Conservation (phyloP, 2,797 vertebrate genomes). For the Vultur gryphus region DNA sequence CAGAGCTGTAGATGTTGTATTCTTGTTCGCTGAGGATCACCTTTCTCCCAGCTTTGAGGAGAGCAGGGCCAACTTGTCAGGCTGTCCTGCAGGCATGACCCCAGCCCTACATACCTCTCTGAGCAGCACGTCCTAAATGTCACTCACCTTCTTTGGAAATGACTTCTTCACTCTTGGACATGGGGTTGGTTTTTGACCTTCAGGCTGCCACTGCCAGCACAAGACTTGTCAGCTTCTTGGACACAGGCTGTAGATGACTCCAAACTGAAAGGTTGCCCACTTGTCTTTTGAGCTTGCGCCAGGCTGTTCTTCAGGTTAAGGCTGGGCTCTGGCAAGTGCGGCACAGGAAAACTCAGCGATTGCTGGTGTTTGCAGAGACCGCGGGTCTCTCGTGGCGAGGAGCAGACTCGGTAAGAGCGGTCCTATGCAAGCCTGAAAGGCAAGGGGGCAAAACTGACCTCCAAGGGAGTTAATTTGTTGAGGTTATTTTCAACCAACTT, state of each 20-base stretch:
- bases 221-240: background rate
- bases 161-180: background rate
- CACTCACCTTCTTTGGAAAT: background rate
- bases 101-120: fast-evolving
- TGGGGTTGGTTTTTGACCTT: background rate
- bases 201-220: background rate
- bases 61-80: background rate
- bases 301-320: background rate
- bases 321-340: background rate
- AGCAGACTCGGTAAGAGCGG: fast-evolving
- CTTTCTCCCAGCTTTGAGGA: background rate
- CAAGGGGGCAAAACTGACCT: background rate
- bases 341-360: fast-evolving
- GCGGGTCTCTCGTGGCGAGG: fast-evolving
- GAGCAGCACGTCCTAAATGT: fast-evolving
- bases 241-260: background rate
- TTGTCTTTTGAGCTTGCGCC: background rate
- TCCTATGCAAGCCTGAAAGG: background rate
- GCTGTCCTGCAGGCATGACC: background rate
- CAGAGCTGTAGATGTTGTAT: background rate
- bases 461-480: background rate
- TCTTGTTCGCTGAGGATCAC: background rate
- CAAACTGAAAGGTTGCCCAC: background rate
- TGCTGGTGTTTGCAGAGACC: background rate
- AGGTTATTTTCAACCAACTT: background rate